A percentile compares a stretch with the other conserved stretches of the same genome.
Evolutionary conservation across 2,113 vertebrate genomes (phyloP).

Genomic region (Oplegnathus fasciatus): DNA sequence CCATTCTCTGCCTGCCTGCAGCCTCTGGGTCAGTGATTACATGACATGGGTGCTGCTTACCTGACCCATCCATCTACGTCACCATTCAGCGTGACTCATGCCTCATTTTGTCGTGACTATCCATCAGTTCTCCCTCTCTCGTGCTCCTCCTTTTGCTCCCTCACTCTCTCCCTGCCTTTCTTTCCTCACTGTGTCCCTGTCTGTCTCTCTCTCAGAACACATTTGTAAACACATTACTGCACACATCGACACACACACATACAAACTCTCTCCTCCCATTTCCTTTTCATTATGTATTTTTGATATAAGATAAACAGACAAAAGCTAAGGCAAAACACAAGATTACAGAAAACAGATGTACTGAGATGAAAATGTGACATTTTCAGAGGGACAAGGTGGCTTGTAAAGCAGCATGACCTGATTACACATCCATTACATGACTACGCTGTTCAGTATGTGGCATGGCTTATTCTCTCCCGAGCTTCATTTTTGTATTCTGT

Average conservation of each 20-base stretch:
- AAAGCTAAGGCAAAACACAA: background rate
- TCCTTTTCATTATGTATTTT: constrained; percentile 13
- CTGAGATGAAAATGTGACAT: background rate
- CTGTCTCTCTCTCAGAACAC: constrained; percentile 24
- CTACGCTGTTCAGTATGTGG: constrained; percentile 26
- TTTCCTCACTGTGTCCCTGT: background rate
- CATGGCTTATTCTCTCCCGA: constrained; percentile 46
- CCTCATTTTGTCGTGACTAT: constrained; percentile 61
- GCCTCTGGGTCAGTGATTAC: constrained; percentile 27
- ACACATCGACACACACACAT: background rate
- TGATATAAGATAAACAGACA: background rate
- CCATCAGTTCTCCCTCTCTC: constrained; percentile 25
- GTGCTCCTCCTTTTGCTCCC: constrained; percentile 8
- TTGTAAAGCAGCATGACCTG: constrained; percentile 64
- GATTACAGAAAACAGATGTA: background rate
- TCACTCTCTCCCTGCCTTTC: constrained; percentile 4
- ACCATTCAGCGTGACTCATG: constrained; percentile 65
- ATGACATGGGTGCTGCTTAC: constrained; percentile 41
- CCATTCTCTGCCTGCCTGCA: constrained; percentile 9
- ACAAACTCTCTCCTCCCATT: background rate
- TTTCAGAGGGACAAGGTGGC: constrained; percentile 13
- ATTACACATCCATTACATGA: constrained; percentile 46
- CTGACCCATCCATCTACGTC: constrained; percentile 64
- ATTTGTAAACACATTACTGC: constrained; percentile 7
- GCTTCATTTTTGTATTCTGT: constrained; percentile 60